Conservation (phyloP, 2,888 invertebrate species). For the Entomobrya proxima region DNA sequence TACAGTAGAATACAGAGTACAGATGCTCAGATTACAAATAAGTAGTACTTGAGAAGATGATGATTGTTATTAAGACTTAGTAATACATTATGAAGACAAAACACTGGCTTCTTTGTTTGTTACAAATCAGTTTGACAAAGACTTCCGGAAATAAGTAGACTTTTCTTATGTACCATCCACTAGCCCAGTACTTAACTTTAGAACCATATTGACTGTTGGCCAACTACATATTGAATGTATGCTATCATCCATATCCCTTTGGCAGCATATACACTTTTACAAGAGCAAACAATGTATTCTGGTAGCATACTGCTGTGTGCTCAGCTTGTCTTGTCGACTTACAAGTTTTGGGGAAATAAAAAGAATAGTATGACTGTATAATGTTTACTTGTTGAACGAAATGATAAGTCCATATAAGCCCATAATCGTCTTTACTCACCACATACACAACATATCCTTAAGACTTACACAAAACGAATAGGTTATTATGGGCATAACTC, state of each 20-base stretch:
- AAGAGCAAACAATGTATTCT: neutral
- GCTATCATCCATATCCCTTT: neutral
- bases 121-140: slow-evolving; percentile 56
- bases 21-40: slow-evolving; percentile 41
- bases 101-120: slow-evolving; percentile 40
- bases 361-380: slow-evolving; percentile 33
- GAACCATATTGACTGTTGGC: neutral
- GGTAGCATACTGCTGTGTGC: slow-evolving; percentile 1
- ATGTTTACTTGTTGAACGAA: slow-evolving; percentile 39
- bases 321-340: slow-evolving; percentile 27
- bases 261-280: neutral
- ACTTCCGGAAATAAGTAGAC: slow-evolving; percentile 53
- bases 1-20: neutral
- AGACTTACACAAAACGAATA: slow-evolving; percentile 38
- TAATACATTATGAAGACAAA: slow-evolving; percentile 30
- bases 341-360: slow-evolving; percentile 29
- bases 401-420: slow-evolving; percentile 48
- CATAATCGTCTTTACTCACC: slow-evolving; percentile 58
- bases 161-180: slow-evolving; percentile 16
- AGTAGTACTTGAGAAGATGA: slow-evolving; percentile 27
- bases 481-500: slow-evolving; percentile 52
- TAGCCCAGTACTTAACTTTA: neutral
- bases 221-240: neutral
- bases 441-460: slow-evolving; percentile 17
- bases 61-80: slow-evolving; percentile 45